phyloP scores from a whole-genome alignment of 37 sponge, comb jelly and placozoan genomes.

The Mnemiopsis leidyi region DNA sequence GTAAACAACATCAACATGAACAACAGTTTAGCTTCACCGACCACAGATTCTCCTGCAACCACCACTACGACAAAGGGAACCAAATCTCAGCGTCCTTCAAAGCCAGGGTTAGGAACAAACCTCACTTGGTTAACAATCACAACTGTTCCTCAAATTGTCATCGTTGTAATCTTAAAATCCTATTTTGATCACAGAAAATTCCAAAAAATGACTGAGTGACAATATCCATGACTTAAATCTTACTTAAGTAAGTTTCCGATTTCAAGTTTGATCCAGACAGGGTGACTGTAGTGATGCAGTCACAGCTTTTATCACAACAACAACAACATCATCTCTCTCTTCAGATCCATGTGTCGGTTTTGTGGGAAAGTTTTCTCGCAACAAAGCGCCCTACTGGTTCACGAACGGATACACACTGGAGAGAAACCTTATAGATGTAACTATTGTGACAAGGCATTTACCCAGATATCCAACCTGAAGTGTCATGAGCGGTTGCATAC shows the following conservation, averaged over 20 bases:
- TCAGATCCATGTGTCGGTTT: slow-evolving; percentile 15
- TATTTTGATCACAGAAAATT: too few species aligned
- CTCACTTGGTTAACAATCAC: too few species aligned
- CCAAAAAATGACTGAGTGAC: too few species aligned
- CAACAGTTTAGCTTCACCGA: background rate
- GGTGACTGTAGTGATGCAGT: too few species aligned
- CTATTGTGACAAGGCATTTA: slow-evolving; percentile 7
- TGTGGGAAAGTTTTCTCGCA: slow-evolving; percentile 32
- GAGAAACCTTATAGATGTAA: background rate
- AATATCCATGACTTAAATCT: too few species aligned
- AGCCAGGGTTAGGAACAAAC: background rate
- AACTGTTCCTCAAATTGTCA: too few species aligned
- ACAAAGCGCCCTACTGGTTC: slow-evolving; percentile 38
- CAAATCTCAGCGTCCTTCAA: background rate
- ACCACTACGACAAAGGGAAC: background rate
- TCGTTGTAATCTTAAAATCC: too few species aligned
- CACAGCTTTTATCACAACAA: too few species aligned
- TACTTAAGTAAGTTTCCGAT: too few species aligned
- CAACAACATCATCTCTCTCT: too few species aligned
- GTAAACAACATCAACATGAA: background rate
- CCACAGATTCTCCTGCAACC: too few species aligned
- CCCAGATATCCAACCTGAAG: slow-evolving; percentile 39
- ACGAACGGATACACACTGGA: slow-evolving; percentile 35
- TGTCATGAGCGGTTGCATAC: slow-evolving; percentile 14
- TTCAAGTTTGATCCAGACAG: background rate